Evolutionary conservation across 2,888 invertebrate genomes (phyloP).

Genomic region (Drosophila lutescens): DNA sequence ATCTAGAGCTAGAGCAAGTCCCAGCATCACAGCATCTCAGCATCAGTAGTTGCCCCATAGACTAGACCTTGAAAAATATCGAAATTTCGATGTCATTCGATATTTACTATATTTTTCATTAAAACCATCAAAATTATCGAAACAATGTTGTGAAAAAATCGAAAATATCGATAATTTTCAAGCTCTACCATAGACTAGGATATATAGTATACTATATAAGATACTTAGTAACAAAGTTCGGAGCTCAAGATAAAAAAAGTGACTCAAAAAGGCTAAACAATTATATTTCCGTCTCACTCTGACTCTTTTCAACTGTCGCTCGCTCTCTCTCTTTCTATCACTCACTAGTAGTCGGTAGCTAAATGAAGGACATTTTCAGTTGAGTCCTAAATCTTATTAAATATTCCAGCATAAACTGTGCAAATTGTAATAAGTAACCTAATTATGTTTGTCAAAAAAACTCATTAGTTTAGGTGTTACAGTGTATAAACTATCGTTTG

Average conservation of each 20-base stretch:
- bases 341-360: conserved; percentile 30
- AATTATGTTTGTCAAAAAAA: conserved; percentile 52
- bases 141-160: no score
- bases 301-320: conserved; percentile 34
- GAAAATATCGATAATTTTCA: no score
- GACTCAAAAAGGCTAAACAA: conserved; percentile 5
- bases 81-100: no score
- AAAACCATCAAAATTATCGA: no score
- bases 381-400: no score
- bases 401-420: conserved; percentile 75
- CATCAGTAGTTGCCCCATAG: conserved; percentile 36
- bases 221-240: conserved; percentile 30
- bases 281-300: conserved; percentile 34
- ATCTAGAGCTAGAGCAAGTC: conserved; percentile 25
- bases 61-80: background rate
- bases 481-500: conserved; percentile 71
- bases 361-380: conserved; percentile 56
- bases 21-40: conserved; percentile 43
- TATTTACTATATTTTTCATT: no score
- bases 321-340: conserved; percentile 32
- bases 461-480: conserved; percentile 80
- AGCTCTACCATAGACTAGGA: conserved; percentile 20
- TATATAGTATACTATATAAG: conserved; percentile 21
- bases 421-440: conserved; percentile 80
- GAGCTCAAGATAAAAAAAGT: conserved; percentile 18